Evolutionary conservation across 2,797 vertebrate genomes (phyloP), one percentile per base, ranked within the genome.

Genomic region (Loris lydekkerianus): DNA sequence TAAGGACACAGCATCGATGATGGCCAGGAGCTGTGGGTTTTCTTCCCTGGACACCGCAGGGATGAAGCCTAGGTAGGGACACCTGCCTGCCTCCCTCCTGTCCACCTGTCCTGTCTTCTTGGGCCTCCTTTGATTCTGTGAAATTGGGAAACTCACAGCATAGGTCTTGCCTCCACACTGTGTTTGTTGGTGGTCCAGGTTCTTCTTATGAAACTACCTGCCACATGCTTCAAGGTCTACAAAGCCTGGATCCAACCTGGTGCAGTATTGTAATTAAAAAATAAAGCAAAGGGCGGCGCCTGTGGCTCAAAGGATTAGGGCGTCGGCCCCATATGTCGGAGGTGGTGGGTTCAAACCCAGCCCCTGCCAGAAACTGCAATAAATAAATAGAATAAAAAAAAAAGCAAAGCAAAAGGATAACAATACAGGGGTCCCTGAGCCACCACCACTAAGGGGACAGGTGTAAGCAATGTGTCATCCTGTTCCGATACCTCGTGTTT

Each of bases 401-500:
- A 58, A 20, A n/a, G 27, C 27, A 53, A 34, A 61, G 43, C 14
- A 34, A 29, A 43, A 67, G 31, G 69, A 7, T 58, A 13, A 7
- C 10, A 15, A 31, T 15, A 3, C 10, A 58, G 65, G 10, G 23
- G 37, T 29, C 78, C 65, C 7, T 1, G 43, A 10, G 4, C 13
- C 6, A 0, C 18, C 8, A 0, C 10, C 11, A 0, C 72, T 7
- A 10, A 2, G 37, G 65, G 40, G 72, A 27, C 37, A 0, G 40
- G 15, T 0, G 60, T 5, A 8, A 13, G 0, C 5, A 1, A 25
- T 0, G 0, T 11, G 27, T 1, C 10, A 4, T 2, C 31, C 49
- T 60, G 31, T 1, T 11, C 34, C 0, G 1, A 10, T 0, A n/a
- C 21, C 85, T 4, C 27, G 5, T 43, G 31, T 11, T 29, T 21